phyloP scores from a whole-genome alignment of 2,888 invertebrate genomes.

The Myopa tessellatipennis region DNA sequence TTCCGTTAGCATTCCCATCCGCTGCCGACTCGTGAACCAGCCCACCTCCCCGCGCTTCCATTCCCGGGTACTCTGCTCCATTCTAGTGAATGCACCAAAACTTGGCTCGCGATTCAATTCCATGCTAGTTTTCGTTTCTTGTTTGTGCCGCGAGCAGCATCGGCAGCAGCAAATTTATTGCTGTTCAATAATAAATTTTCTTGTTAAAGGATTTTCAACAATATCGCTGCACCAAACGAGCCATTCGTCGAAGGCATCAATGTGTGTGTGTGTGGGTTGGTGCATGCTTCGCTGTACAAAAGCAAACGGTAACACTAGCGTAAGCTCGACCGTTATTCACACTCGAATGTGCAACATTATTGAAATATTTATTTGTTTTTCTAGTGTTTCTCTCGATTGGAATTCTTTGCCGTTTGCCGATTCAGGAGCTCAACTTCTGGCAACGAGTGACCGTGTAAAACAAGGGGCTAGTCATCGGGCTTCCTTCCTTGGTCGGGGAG shows the following conservation, averaged over 20 bases:
- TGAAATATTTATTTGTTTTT: constrained; percentile 51
- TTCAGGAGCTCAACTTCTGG: background rate
- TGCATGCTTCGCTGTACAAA: background rate
- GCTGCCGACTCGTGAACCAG: background rate
- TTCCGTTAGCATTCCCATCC: constrained; percentile 26
- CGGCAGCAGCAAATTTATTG: constrained; percentile 55
- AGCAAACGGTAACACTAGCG: constrained; percentile 2
- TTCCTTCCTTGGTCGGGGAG: too few relatives aligned
- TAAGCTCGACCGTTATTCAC: constrained; percentile 30
- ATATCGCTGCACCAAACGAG: constrained; percentile 46
- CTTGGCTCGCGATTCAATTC: constrained; percentile 22
- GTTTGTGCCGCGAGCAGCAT: constrained; percentile 21
- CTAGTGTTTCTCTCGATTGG: constrained; percentile 25
- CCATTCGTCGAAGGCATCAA: background rate
- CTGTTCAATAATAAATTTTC: constrained; percentile 55
- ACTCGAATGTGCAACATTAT: constrained; percentile 54
- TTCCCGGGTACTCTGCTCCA: background rate
- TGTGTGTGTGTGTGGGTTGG: background rate
- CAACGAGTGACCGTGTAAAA: background rate
- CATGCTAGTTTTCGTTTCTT: background rate
- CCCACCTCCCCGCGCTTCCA: background rate
- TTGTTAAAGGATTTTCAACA: constrained; percentile 49
- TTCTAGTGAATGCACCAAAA: background rate
- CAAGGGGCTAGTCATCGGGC: background rate
- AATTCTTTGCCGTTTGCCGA: constrained; percentile 28